Conservation (phyloP, 2,888 invertebrate species). For the Drosophila neoperkinsi region DNA sequence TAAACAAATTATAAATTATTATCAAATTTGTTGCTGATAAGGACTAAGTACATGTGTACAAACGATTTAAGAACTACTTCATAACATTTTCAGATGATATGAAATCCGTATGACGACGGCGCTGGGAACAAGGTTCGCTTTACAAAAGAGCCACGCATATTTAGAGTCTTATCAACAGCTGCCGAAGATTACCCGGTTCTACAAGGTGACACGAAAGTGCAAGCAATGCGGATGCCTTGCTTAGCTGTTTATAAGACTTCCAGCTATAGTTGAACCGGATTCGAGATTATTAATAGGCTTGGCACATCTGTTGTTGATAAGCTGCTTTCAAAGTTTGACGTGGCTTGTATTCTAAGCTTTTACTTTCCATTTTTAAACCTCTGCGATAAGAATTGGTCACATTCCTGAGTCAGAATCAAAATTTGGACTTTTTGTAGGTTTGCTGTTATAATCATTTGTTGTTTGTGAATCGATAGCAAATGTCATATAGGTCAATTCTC, state of each 20-base stretch:
- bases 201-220: slow-evolving; percentile 17
- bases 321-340: slow-evolving; percentile 26
- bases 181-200: slow-evolving; percentile 1
- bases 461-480: slow-evolving; percentile 19
- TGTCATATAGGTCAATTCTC: slow-evolving; percentile 39
- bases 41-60: slow-evolving; percentile 1
- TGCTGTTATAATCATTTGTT: slow-evolving; percentile 20
- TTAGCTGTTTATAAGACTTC: slow-evolving; percentile 14
- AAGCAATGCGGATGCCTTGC: slow-evolving; percentile 43
- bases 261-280: slow-evolving; percentile 45
- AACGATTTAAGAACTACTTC: not conserved
- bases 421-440: slow-evolving; percentile 30
- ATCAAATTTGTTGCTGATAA: slow-evolving; percentile 20
- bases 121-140: slow-evolving; percentile 17
- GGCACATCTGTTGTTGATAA: slow-evolving; percentile 32
- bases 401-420: slow-evolving; percentile 11
- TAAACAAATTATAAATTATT: slow-evolving; percentile 12
- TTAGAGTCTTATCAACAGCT: slow-evolving; percentile 7
- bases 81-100: slow-evolving; percentile 5
- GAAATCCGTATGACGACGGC: slow-evolving; percentile 16
- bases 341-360: slow-evolving; percentile 10
- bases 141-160: slow-evolving; percentile 10
- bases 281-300: slow-evolving; percentile 12
- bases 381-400: slow-evolving; percentile 33
- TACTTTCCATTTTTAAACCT: slow-evolving; percentile 17